Percentiles rank a stretch among this genome's conserved stretches.
These are phyloP conservation scores for Drosophila fulvimacula DNA, from an alignment of 2,888 invertebrate genomes.

Conservation along the genomic window DNA sequence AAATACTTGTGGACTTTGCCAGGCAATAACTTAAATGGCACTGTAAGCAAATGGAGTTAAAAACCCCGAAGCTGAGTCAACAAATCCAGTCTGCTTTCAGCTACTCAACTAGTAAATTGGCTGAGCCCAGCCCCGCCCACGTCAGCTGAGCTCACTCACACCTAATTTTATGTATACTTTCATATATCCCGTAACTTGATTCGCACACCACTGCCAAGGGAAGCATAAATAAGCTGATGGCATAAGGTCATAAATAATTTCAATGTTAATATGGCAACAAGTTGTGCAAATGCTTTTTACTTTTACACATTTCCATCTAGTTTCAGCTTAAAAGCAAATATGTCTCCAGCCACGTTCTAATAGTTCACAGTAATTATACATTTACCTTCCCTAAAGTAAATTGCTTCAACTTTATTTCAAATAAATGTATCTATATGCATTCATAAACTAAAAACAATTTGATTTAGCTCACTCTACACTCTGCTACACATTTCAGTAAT, in stretches of 20 bases:
- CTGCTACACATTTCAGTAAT: background rate
- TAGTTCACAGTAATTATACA: slow-evolving; percentile 11
- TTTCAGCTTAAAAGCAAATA: slow-evolving; percentile 19
- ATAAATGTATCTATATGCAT: slow-evolving; percentile 5
- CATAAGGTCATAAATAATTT: slow-evolving; percentile 66
- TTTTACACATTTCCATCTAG: background rate
- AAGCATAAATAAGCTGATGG: slow-evolving; percentile 43
- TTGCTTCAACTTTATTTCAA: background rate
- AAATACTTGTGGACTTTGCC: slow-evolving; percentile 28
- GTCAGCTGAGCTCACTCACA: slow-evolving; percentile 1
- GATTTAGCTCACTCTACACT: background rate
- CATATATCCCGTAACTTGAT: slow-evolving; percentile 30
- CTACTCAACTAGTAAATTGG: slow-evolving; percentile 34
- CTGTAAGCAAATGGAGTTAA: slow-evolving; percentile 16
- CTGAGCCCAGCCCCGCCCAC: slow-evolving; percentile 15
- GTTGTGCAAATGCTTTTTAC: slow-evolving; percentile 17
- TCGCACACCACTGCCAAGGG: slow-evolving; percentile 4
- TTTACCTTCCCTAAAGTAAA: background rate
- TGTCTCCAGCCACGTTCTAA: background rate
- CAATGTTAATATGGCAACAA: slow-evolving; percentile 25
- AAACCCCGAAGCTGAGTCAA: slow-evolving; percentile 23
- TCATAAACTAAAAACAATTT: slow-evolving; percentile 1
- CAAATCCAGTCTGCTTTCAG: slow-evolving; percentile 34
- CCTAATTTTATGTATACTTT: background rate
- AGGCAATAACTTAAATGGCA: slow-evolving; percentile 42